These are phyloP conservation scores for Gymnothorax reevesii DNA, from an alignment of 2,797 vertebrate genomes.

Conservation along the genomic window DNA sequence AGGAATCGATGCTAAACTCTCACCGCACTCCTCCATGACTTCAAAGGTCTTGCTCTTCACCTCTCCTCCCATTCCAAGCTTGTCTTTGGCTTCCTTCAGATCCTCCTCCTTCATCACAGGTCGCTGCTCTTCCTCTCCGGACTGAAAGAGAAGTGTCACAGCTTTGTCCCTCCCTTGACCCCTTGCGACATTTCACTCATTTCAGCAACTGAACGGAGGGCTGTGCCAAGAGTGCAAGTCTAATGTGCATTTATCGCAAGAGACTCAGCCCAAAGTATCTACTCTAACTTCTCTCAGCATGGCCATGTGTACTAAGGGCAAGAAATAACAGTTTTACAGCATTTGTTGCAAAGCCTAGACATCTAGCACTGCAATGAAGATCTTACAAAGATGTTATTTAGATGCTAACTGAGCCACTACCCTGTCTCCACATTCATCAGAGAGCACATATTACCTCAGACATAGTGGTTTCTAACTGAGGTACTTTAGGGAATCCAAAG, in stretches of 20 bases:
- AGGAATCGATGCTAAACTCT: slow-evolving; percentile 65
- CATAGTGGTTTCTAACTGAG: slow-evolving; percentile 23
- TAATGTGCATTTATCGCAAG: not conserved
- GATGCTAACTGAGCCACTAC: slow-evolving; percentile 13
- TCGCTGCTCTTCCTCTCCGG: slow-evolving; percentile 72
- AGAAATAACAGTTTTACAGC: not conserved
- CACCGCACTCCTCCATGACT: slow-evolving; percentile 93
- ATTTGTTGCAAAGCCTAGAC: slow-evolving; percentile 20
- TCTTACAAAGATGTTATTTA: slow-evolving; percentile 28
- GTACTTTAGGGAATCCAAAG: not conserved
- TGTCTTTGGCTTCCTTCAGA: slow-evolving; percentile 79
- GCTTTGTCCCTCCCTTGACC: not conserved
- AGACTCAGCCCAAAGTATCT: slow-evolving; percentile 12
- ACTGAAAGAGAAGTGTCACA: slow-evolving; percentile 39
- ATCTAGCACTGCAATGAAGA: slow-evolving; percentile 20
- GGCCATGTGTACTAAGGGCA: not conserved
- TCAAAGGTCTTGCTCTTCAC: slow-evolving; percentile 92
- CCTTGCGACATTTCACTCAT: not conserved
- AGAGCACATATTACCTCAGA: slow-evolving; percentile 34
- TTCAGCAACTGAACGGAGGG: not conserved
- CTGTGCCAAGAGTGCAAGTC: not conserved
- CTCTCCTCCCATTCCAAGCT: slow-evolving; percentile 70
- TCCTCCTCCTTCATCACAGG: slow-evolving; percentile 88
- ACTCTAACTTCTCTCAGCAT: not conserved
- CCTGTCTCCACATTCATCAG: slow-evolving; percentile 28